Base-by-base conservation (phyloP, 2,113 vertebrate genomes). In the Perca fluviatilis region DNA sequence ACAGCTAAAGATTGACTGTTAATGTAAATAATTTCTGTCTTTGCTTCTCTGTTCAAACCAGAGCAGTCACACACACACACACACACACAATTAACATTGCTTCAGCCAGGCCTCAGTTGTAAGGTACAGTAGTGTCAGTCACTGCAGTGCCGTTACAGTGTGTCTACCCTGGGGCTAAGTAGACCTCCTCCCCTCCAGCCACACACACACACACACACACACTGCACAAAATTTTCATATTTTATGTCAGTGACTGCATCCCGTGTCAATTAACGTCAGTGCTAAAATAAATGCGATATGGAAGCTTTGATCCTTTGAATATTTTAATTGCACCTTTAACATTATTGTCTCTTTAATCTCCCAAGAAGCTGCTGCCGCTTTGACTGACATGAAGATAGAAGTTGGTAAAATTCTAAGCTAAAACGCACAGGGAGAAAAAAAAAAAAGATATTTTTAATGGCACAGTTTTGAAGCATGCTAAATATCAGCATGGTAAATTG, bases 51-150 rank as follows among this genome's bases (percentile, higher is more conserved):
- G 23, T 50, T 54, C 12, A 54, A 71, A 66, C 30, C 49, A 46
- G 73, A 84, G 57, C 14, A 54, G 25, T 79, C 21, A 57, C 62
- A 61, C 49, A 57, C 46, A 47, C 56, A 73, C 75, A 25, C 43
- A 73, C 77, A 30, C 30, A 65, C 56, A 69, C 21, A 65, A 27
- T 56, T 78, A 78, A 75, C 43, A 84, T 71, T 72, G 74, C 83
- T 79, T 83, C 51, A 83, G 66, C 63, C 72, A 85, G 73, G 74
- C 30, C 49, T 85, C 33, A 67, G 85, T 78, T 84, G 62, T 80
- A 81, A 88, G 82, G 58, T 40, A 40, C 40, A 40, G 40, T 74
- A 61, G 63, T 83, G 84, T 77, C 87, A 91, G 56, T 90, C 88
- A 86, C 58, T 74, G 68, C 88, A 86, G 54, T 74, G 68, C 47